Evolutionary conservation across 2,797 vertebrate genomes (phyloP).

Genomic region (Botia almorhae): DNA sequence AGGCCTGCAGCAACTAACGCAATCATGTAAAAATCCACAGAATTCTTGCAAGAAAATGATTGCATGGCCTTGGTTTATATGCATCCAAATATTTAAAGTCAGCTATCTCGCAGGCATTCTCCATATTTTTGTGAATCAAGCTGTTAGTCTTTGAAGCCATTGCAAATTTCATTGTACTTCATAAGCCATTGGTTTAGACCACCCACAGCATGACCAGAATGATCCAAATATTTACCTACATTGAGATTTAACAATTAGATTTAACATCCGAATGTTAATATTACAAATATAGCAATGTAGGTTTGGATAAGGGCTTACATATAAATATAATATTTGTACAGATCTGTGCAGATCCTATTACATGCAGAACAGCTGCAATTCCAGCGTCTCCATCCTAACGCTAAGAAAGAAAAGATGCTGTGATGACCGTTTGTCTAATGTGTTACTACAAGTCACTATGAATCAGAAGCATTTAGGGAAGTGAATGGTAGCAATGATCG

Average conservation of each 20-base stretch:
- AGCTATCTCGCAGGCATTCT: too few relatives aligned
- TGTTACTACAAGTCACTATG: conserved; percentile 57
- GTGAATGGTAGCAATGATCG: conserved; percentile 63
- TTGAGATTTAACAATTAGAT: background rate
- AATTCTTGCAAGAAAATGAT: background rate
- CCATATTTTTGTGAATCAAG: background rate
- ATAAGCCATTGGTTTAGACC: background rate
- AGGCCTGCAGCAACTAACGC: background rate
- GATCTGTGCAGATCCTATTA: conserved; percentile 4
- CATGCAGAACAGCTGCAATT: conserved; percentile 38
- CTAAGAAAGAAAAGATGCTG: conserved; percentile 38
- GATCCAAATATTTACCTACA: background rate
- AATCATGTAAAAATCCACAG: conserved; percentile 20
- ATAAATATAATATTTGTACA: conserved; percentile 13
- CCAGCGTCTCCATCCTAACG: background rate
- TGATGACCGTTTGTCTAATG: conserved; percentile 60
- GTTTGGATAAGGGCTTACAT: background rate
- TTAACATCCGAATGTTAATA: background rate
- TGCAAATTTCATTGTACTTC: background rate
- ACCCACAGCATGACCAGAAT: background rate
- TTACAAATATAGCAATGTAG: background rate
- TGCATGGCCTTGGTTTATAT: background rate
- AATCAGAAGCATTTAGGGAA: conserved; percentile 62
- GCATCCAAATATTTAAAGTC: too few relatives aligned
- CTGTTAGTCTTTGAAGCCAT: background rate